Evolutionary conservation across 1,140 invertebrate species (phyloP), one percentile per base, ranked within the genome.

Genomic region (Drosophila melanica): DNA sequence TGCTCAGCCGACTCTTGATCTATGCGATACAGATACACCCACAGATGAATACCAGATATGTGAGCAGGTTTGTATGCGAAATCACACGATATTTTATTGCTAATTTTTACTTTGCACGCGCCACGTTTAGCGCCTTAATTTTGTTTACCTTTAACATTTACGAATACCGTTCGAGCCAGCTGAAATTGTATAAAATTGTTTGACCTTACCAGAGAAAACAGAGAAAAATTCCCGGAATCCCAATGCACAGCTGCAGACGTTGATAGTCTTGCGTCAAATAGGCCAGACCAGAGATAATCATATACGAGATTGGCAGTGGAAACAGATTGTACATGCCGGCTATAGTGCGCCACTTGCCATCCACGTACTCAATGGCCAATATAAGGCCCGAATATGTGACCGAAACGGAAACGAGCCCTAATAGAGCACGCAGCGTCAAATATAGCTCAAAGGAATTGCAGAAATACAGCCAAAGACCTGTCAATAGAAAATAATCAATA

Each of bases 301-400:
- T 95, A 73, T 97, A 96, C 9, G 95, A 95, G 12, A 96, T 81
- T 5, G 95, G 94, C 50, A 95, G 93, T 33, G 95, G 95, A 84
- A 96, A 95, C 78, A 95, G 93, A 91, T 95, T 96, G 74, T 94
- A 95, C 48, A 95, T 95, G 67, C 95, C 95, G 20, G 95, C 94
- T 59, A 96, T 94, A 0, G 95, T 95, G 23, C 95, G 93, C 95
- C 95, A 96, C 74, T 95, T 94, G 14, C 95, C 95, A 27, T 95
- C 95, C n/a, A 96, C 95, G 33, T 95, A 90, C 81, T 96, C 95
- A 66, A 96, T 95, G 35, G 94, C 94, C 68, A 96, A 90, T 12
- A 96, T 95, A 48, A 96, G 95, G 9, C 95, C 95, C 27, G 95
- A 94, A 77, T 95, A 95, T 3, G 95, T 95, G 18, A 95, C 94